Percentiles rank a stretch among this genome's conserved stretches.
phyloP scores from a whole-genome alignment of 2,888 invertebrate genomes.

The Polymixis flavicincta region DNA sequence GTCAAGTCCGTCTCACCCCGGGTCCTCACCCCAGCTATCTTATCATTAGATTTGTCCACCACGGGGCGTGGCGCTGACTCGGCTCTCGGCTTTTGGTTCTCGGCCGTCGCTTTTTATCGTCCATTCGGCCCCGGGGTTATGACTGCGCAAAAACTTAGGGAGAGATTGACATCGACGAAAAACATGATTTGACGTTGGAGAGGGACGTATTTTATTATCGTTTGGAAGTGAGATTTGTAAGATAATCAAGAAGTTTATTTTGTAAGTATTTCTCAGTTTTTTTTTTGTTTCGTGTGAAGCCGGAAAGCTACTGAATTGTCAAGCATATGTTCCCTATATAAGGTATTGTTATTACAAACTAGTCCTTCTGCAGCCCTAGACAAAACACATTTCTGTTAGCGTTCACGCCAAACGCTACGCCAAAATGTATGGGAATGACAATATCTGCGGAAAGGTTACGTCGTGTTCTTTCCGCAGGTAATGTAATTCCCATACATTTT shows the following conservation, averaged over 20 bases:
- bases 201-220: not conserved
- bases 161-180: constrained; percentile 43
- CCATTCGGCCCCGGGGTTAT: constrained; percentile 59
- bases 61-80: constrained; percentile 77
- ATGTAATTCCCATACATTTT: too few relatives aligned
- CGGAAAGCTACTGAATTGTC: too few relatives aligned
- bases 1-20: not conserved
- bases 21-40: constrained; percentile 16
- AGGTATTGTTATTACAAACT: too few relatives aligned
- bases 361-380: too few relatives aligned
- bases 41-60: constrained; percentile 59
- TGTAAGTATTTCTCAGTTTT: too few relatives aligned
- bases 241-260: too few relatives aligned
- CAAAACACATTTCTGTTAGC: too few relatives aligned
- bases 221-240: not conserved
- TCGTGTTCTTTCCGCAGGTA: too few relatives aligned
- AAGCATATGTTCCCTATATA: too few relatives aligned
- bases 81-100: constrained; percentile 41
- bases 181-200: constrained; percentile 19
- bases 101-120: constrained; percentile 75
- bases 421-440: too few relatives aligned
- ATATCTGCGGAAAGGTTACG: too few relatives aligned
- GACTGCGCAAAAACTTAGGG: constrained; percentile 57
- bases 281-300: not conserved
- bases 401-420: too few relatives aligned